Base-by-base conservation (phyloP, 2,113 vertebrate species). In the Scytalopus superciliaris region DNA sequence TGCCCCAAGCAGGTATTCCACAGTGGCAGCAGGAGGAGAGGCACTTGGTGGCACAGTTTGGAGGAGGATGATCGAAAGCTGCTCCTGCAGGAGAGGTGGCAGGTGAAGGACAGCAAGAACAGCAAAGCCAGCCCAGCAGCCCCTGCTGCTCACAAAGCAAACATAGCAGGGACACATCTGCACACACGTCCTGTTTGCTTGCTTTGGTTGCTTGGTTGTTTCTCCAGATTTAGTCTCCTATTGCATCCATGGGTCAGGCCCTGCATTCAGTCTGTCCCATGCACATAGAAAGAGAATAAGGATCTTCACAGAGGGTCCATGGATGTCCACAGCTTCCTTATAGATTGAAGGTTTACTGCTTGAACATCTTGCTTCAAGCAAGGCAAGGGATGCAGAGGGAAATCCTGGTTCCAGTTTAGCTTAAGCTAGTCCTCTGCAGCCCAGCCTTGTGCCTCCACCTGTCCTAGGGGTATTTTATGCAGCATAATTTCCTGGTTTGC, bases 131-230 rank as follows among this genome's bases (percentile, higher is more conserved):
- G 44, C 22, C 60, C 49, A 30, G 47, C 53, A 68, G 57, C 63
- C 24, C 21, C 42, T 28, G 52, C 56, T 67, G 60, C 69, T 87
- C 27, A 21, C 45, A 69, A 35, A n/a, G 35, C 0, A 0, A 47
- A 23, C 1, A 3, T 42, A 59, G 40, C 25, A 55, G 3, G 0
- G 45, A 39, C 1, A 0, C 2, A 1, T 47, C 59, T 35, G 8
- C 19, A 6, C 19, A 87, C 14, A 17, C 0, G 4, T 33, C 50
- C 19, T 2, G 0, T 49, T 47, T n/a, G 21, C 60, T 72, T 67
- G 7, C 7, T 66, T 70, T 16, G 35, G 23, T 37, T 69, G 50
- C 56, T 66, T 42, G 6, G 31, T 11, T 86, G 31, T 79, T 75
- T 39, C 56, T 16, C 31, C 33, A 70, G 25, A 49, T 80, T 63